Conservation (phyloP, 2,113 vertebrate species). For the Cyprinus carpio region DNA sequence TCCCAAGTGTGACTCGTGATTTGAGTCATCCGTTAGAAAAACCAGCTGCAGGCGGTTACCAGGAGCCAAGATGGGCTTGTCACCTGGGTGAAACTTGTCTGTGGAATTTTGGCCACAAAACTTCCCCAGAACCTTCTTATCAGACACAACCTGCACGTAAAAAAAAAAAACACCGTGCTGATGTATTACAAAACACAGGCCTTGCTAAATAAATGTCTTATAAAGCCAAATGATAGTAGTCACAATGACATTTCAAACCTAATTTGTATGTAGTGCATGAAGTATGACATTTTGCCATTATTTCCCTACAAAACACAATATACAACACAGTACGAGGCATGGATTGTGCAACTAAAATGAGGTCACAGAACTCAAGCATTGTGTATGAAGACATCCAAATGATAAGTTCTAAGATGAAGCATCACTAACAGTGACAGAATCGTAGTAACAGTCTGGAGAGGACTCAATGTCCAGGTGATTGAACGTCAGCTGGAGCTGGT, state of each 20-base stretch:
- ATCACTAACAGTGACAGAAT: constrained; percentile 84
- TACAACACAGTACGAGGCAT: not conserved
- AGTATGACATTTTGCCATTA: not conserved
- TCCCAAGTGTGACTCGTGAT: constrained; percentile 80
- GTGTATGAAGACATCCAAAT: not conserved
- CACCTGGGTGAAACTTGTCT: constrained; percentile 76
- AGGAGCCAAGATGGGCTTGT: constrained; percentile 76
- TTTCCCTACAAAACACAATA: not conserved
- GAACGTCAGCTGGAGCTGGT: constrained; percentile 83
- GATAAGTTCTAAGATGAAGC: not conserved
- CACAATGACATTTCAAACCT: not conserved
- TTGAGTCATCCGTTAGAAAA: constrained; percentile 84
- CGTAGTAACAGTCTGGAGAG: constrained; percentile 83
- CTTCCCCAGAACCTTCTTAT: constrained; percentile 78
- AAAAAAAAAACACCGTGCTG: not conserved
- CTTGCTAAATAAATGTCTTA: not conserved
- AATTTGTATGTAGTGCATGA: not conserved
- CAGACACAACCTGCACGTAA: constrained; percentile 77
- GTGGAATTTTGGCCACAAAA: constrained; percentile 84
- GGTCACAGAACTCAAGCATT: not conserved
- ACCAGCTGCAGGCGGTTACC: constrained; percentile 81
- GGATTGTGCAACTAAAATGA: not conserved
- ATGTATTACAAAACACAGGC: not conserved
- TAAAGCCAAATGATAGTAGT: not conserved
- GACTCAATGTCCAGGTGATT: constrained; percentile 86